phyloP scores from a whole-genome alignment of 2,888 invertebrate genomes.

The Drosophila hamatofila region DNA sequence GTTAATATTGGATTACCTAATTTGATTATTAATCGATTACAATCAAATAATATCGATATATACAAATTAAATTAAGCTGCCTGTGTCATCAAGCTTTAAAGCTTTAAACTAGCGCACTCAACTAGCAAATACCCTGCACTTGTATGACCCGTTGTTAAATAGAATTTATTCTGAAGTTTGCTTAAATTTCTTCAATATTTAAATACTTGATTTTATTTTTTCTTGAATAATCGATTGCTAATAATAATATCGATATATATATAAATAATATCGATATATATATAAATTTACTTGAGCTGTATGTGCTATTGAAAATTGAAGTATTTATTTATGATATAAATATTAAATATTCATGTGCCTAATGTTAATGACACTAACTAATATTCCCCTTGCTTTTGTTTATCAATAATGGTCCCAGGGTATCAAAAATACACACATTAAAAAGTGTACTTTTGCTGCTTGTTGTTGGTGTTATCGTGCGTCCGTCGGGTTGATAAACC shows the following conservation, averaged over 20 bases:
- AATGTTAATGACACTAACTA: neutral
- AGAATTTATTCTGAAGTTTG: too few relatives aligned
- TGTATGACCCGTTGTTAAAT: too few relatives aligned
- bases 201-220: too few relatives aligned
- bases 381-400: neutral
- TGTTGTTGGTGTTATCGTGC: conserved; percentile 62
- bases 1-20: too few relatives aligned
- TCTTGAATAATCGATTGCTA: too few relatives aligned
- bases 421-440: conserved; percentile 49
- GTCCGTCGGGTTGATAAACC: conserved; percentile 74
- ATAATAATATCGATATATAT: too few relatives aligned
- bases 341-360: neutral
- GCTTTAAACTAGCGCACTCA: too few relatives aligned
- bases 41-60: neutral
- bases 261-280: too few relatives aligned
- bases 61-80: neutral
- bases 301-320: too few relatives aligned
- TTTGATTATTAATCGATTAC: neutral
- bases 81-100: neutral
- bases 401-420: conserved; percentile 5
- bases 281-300: too few relatives aligned
- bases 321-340: too few relatives aligned
- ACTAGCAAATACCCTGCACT: neutral
- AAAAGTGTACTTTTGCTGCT: conserved; percentile 60
- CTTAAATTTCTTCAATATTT: too few relatives aligned